Conservation (phyloP, 2,797 vertebrate species). For the Oceanodroma leucorhoa region DNA sequence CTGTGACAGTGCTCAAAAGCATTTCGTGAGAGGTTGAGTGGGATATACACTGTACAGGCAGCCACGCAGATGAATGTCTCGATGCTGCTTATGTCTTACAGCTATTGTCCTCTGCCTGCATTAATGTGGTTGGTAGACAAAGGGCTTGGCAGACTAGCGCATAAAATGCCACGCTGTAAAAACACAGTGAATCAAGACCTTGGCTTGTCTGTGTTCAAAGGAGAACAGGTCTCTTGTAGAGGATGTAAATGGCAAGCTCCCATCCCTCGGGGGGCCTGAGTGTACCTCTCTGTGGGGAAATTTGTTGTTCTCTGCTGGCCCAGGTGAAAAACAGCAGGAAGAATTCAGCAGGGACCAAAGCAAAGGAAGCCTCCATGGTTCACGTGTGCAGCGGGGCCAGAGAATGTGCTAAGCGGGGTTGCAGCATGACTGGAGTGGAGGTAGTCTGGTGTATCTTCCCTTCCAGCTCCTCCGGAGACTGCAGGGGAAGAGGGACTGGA, state of each 20-base stretch:
- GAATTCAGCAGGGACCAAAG: background rate
- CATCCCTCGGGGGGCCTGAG: rapidly evolving
- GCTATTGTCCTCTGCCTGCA: background rate
- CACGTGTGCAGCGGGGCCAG: background rate
- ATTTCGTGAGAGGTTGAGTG: background rate
- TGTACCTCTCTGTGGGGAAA: background rate
- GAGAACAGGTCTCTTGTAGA: background rate
- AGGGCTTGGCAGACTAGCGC: background rate
- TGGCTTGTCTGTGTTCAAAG: background rate
- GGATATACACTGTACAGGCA: background rate
- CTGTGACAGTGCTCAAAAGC: background rate
- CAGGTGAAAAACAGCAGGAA: background rate
- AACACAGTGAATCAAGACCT: background rate
- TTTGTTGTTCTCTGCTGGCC: background rate
- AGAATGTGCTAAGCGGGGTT: background rate
- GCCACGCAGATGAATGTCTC: background rate
- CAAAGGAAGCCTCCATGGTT: background rate
- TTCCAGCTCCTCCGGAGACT: background rate
- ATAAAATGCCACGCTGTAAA: background rate
- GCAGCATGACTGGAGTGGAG: background rate
- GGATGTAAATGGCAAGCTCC: background rate
- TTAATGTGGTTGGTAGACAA: background rate
- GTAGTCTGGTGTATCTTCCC: background rate
- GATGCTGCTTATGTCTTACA: background rate
- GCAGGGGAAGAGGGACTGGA: background rate